Percentiles rank a stretch among this genome's conserved stretches.
Evolutionary conservation across 2,888 invertebrate species (phyloP).

Genomic region (Adelphocoris suturalis): DNA sequence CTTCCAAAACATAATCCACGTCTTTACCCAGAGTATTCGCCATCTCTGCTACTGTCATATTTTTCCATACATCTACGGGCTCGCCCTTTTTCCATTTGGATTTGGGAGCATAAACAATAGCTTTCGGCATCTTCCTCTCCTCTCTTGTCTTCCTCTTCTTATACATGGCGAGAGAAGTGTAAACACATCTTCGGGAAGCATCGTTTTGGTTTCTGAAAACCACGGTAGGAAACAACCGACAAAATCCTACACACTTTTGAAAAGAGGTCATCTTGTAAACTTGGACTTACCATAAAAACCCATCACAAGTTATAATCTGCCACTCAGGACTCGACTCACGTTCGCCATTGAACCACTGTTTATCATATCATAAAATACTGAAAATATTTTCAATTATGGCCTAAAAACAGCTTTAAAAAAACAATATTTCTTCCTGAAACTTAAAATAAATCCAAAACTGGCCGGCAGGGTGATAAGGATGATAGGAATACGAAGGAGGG

Average conservation of each 20-base stretch:
- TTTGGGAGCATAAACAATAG: constrained; percentile 46
- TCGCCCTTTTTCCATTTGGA: constrained; percentile 73
- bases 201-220: not conserved
- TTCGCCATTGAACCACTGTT: too few relatives aligned
- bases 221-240: not conserved
- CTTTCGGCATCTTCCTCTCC: constrained; percentile 56
- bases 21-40: constrained; percentile 84
- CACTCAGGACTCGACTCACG: too few relatives aligned
- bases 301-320: too few relatives aligned
- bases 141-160: constrained; percentile 72
- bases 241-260: constrained; percentile 46
- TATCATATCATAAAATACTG: too few relatives aligned
- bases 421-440: too few relatives aligned
- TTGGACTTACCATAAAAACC: not conserved
- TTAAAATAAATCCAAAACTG: not conserved
- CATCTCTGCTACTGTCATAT: constrained; percentile 89
- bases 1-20: constrained; percentile 85
- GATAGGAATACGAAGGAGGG: too few relatives aligned
- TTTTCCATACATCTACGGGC: constrained; percentile 86
- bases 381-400: not conserved
- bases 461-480: not conserved
- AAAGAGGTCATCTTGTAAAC: constrained; percentile 37
- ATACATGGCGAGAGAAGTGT: constrained; percentile 46
- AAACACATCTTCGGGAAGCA: constrained; percentile 73
- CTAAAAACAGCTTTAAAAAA: not conserved